Evolutionary conservation across 2,888 invertebrate genomes (phyloP), one percentile per base, ranked within the genome.

Genomic region (Cheilosia impressa): DNA sequence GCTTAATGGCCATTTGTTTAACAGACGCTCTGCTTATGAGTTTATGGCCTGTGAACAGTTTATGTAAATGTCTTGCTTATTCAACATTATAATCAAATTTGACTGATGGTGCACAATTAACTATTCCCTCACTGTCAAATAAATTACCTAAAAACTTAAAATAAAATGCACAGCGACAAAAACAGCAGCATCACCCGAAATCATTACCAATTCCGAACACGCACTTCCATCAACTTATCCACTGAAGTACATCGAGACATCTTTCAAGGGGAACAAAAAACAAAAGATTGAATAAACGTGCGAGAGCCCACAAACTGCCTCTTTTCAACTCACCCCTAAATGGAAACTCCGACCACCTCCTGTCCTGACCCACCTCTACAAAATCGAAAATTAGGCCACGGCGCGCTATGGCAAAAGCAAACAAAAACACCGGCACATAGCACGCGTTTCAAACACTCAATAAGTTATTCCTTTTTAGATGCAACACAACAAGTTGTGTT

Each of bases 401-500:
- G 47, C 10, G 13, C n/a, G 15, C 27, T 15, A 9, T 9, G 31
- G 22, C 24, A 24, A 50, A 58, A 60, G 17, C 47, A 45, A 45
- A 47, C 5, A 58, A 31, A 72, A 27, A 24, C 47, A 43, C 69
- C 68, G 75, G 73, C 68, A 65, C 50, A 27, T 1, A 69, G 19
- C 43, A 71, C 45, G 71, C 82, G 82, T 65, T 34, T 47, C 69
- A 9, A 57, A 63, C 63, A 66, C 24, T 38, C n/a, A 41, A 34
- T n/a, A 13, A 52, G 9, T 19, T 15, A n/a, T 47, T 45, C 31
- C 31, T n/a, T 45, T 45, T 53, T 7, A 4, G 9, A 34, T 34
- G 4, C 6, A 43, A 65, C 50, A 13, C 57, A 62, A 52, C 66
- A 73, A 27, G 83, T 83, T 83, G 78, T 83, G 68, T 78, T 83